phyloP scores from a whole-genome alignment of 2,113 vertebrate species.

The Zeus faber region DNA sequence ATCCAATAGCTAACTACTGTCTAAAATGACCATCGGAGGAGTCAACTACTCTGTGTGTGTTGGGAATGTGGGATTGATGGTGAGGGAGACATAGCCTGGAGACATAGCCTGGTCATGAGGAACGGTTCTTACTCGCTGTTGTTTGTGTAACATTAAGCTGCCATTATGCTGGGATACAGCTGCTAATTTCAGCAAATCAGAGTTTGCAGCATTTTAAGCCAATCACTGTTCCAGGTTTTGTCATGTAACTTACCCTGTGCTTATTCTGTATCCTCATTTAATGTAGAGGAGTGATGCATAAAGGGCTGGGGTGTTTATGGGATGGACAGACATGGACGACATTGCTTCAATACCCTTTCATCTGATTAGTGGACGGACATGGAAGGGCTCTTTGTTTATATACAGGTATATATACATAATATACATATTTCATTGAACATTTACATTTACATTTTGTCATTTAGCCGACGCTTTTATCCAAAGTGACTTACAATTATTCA shows the following conservation, averaged over 20 bases:
- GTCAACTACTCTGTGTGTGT: constrained; percentile 79
- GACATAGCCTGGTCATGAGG: too few species aligned
- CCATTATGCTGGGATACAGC: not conserved
- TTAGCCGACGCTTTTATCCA: too few species aligned
- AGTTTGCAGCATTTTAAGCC: not conserved
- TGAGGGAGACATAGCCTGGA: constrained; percentile 18
- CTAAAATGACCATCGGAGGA: constrained; percentile 76
- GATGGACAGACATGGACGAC: constrained; percentile 67
- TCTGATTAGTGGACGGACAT: constrained; percentile 75
- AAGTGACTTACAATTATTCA: too few species aligned
- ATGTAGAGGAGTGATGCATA: constrained; percentile 71
- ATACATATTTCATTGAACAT: too few species aligned
- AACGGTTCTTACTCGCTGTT: not conserved
- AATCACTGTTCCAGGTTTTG: not conserved
- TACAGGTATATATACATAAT: not conserved
- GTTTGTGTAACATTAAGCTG: not conserved
- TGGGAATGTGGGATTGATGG: constrained; percentile 76
- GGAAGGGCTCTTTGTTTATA: constrained; percentile 72
- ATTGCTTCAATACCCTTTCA: constrained; percentile 71
- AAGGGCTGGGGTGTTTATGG: constrained; percentile 81
- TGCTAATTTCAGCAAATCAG: not conserved
- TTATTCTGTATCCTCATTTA: not conserved
- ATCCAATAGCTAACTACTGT: constrained; percentile 74
- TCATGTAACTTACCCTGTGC: not conserved
- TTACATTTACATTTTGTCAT: too few species aligned